Base-by-base conservation (phyloP, 2,113 vertebrate species). In the Aleadryas rufinucha region DNA sequence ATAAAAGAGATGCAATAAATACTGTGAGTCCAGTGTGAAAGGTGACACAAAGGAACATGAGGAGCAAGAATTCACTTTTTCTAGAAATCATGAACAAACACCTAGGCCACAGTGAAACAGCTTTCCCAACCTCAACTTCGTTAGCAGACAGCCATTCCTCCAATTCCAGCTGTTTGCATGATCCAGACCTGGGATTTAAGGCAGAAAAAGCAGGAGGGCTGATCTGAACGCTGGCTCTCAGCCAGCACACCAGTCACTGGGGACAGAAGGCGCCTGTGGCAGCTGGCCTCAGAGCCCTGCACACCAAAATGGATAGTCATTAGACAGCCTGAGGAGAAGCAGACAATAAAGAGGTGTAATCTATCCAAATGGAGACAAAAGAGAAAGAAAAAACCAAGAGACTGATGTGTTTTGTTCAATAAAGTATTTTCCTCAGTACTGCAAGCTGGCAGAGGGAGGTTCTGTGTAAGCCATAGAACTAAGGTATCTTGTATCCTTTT, bases 191-290 rank as follows among this genome's bases (percentile, higher is more conserved):
- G 76, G 56, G 82, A 69, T 77, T 85, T 52, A 64, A 59, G 60
- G 69, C 76, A 90, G 70, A 53, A 64, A 65, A 69, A 83, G 59
- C 75, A 42, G 31, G 23, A 50, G 56, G 42, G 50, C 41, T 35
- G 82, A 65, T 49, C 59, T 42, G 30, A 83, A 14, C 2, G 17
- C 44, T 87, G 80, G 42, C 90, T 59, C 54, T 52, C 0, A 0
- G 89, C 89, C 95, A 96, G 80, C 91, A 70, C 33, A 78, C 50
- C 45, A 70, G 87, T 45, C 82, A 7, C 79, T 31, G 63, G 69
- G 61, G 77, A 65, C 57, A 63, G 59, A 41, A 71, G 63, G 56
- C 1, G 41, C 70, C 75, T 28, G n/a, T 54, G 79, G 80, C 87
- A 91, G 75, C 77, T 69, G 75, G 63, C 63, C 90, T 24, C 27